These are phyloP conservation scores for Petrocephalus microphthalmus DNA, from an alignment of 2,113 vertebrate genomes.

Conservation along the genomic window DNA sequence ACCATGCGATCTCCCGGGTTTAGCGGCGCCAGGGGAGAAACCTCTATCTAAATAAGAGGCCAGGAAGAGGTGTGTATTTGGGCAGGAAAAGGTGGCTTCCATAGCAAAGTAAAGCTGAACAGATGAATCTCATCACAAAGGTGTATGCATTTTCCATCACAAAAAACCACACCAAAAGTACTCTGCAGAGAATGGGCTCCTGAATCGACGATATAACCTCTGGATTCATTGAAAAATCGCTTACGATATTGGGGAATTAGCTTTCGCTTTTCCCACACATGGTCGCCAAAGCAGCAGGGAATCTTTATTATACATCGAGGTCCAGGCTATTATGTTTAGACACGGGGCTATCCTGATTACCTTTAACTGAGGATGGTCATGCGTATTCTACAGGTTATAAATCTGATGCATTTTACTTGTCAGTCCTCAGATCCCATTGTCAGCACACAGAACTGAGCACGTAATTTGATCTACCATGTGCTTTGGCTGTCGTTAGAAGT, in stretches of 20 bases:
- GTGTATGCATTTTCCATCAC: background rate
- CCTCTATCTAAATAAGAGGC: background rate
- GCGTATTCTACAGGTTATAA: background rate
- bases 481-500: background rate
- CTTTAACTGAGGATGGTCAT: background rate
- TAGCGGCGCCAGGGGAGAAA: background rate
- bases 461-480: constrained; percentile 2
- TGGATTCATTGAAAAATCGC: background rate
- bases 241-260: background rate
- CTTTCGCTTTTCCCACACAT: background rate
- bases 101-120: background rate
- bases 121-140: background rate
- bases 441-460: background rate
- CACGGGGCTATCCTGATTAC: background rate
- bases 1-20: background rate
- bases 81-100: background rate
- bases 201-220: background rate
- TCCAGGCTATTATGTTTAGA: background rate
- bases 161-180: background rate
- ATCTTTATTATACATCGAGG: background rate
- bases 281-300: background rate
- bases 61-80: background rate
- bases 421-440: background rate
- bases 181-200: background rate
- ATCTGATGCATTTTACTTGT: background rate